Conservation (phyloP, 2,113 vertebrate species). For the Pseudorectes ferrugineus region DNA sequence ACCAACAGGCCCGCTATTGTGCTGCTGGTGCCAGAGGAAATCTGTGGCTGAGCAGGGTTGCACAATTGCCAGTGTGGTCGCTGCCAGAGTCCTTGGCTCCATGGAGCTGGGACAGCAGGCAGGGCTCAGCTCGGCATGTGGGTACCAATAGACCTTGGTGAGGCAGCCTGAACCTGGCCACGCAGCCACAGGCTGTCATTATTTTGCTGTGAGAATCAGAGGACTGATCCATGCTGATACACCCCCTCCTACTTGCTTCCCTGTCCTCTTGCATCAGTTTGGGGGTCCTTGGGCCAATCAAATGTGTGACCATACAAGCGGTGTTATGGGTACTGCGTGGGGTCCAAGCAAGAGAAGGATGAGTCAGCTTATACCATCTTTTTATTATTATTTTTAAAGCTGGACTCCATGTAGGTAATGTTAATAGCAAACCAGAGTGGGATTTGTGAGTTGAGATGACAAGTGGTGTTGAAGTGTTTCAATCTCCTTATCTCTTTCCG, state of each 20-base stretch:
- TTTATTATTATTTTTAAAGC: neutral
- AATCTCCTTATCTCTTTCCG: neutral
- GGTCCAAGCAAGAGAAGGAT: neutral
- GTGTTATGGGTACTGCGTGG: rapidly evolving
- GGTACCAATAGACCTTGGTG: rapidly evolving
- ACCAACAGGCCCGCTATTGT: neutral
- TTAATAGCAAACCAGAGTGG: neutral
- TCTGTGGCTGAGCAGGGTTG: neutral
- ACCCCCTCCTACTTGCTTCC: neutral
- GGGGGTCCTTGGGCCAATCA: neutral
- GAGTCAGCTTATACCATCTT: neutral
- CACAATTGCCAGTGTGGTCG: neutral
- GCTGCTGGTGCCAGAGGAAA: slow-evolving; percentile 15
- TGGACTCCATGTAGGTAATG: neutral
- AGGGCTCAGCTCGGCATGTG: rapidly evolving
- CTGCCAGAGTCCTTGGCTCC: neutral
- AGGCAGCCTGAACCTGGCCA: neutral
- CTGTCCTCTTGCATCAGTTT: neutral
- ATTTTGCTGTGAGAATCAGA: neutral
- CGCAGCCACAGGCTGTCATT: rapidly evolving
- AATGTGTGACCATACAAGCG: rapidly evolving
- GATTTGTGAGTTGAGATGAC: neutral
- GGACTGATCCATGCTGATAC: neutral
- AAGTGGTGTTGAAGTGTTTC: neutral
- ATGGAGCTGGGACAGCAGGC: neutral